A percentile compares a stretch with the other conserved stretches of the same genome.
Evolutionary conservation across 37 sponge, comb jelly and placozoan species (phyloP).

Genomic region (Halichondria panicea): DNA sequence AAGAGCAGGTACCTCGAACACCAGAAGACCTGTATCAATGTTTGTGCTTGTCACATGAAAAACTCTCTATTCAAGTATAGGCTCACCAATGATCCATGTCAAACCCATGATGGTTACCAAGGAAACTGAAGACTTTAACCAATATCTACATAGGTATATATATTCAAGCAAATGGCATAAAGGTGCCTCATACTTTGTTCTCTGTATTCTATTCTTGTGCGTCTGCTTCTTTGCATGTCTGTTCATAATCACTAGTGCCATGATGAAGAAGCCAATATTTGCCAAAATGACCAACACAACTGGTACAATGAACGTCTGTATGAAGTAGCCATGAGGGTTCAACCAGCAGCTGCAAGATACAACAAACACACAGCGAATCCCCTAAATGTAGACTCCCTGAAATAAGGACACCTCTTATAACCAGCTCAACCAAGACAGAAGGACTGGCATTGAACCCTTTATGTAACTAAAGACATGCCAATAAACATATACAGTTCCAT

Average conservation of each 20-base stretch:
- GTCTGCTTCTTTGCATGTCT: slow-evolving; percentile 15
- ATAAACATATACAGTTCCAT: too few species aligned
- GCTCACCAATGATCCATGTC: slow-evolving; percentile 51
- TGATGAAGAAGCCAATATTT: slow-evolving; percentile 58
- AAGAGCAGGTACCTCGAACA: slow-evolving; percentile 23
- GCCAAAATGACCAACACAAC: slow-evolving; percentile 64
- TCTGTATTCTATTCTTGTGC: background rate
- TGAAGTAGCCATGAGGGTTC: slow-evolving; percentile 45
- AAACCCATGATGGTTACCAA: slow-evolving; percentile 61
- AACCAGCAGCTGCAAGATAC: slow-evolving; percentile 69
- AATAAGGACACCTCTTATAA: too few species aligned
- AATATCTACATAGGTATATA: slow-evolving; percentile 19
- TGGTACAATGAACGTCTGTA: slow-evolving; percentile 65
- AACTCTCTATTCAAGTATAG: too few species aligned
- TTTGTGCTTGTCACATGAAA: too few species aligned
- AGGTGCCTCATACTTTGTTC: slow-evolving; percentile 3
- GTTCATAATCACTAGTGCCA: slow-evolving; percentile 47
- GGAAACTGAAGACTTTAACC: slow-evolving; percentile 49
- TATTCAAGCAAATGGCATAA: too few species aligned
- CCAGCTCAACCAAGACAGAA: too few species aligned
- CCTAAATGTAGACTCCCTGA: background rate
- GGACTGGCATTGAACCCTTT: too few species aligned
- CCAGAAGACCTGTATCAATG: too few species aligned
- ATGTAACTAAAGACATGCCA: too few species aligned
- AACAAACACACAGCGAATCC: background rate